These are phyloP conservation scores for Microchirus variegatus DNA, from an alignment of 2,797 vertebrate species.

Conservation along the genomic window DNA sequence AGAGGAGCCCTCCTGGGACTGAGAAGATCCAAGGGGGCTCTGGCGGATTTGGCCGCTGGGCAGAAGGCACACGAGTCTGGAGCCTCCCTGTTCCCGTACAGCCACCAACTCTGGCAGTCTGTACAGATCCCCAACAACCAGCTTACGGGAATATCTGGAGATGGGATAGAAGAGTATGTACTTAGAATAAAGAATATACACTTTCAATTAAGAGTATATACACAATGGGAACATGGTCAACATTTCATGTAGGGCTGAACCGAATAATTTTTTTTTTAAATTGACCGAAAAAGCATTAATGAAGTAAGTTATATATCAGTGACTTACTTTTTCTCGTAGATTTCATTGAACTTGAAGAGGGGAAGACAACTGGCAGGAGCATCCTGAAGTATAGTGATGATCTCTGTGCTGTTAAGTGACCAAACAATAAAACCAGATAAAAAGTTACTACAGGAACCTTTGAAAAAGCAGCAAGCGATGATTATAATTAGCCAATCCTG, in stretches of 20 bases:
- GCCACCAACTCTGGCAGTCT: constrained; percentile 89
- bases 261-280: too few relatives aligned
- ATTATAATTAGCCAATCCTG: not conserved
- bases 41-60: constrained; percentile 89
- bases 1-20: constrained; percentile 91
- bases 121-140: constrained; percentile 89
- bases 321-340: constrained; percentile 95
- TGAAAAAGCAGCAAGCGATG: not conserved
- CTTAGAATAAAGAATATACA: too few relatives aligned
- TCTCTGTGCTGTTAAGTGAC: constrained; percentile 85
- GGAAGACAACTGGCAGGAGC: constrained; percentile 95
- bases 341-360: constrained; percentile 94
- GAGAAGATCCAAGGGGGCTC: constrained; percentile 93
- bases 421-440: not conserved
- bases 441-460: not conserved
- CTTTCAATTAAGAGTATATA: too few relatives aligned
- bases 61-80: constrained; percentile 90
- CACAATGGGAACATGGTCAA: too few relatives aligned
- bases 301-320: not conserved
- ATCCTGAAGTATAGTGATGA: constrained; percentile 91
- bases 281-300: not conserved
- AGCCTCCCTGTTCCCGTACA: constrained; percentile 90
- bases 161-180: too few relatives aligned
- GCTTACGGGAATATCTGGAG: constrained; percentile 88
- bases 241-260: too few relatives aligned